A percentile compares a stretch with the other conserved stretches of the same genome.
Conservation (phyloP, 2,888 invertebrate genomes). For the Drosophila meridiana region DNA sequence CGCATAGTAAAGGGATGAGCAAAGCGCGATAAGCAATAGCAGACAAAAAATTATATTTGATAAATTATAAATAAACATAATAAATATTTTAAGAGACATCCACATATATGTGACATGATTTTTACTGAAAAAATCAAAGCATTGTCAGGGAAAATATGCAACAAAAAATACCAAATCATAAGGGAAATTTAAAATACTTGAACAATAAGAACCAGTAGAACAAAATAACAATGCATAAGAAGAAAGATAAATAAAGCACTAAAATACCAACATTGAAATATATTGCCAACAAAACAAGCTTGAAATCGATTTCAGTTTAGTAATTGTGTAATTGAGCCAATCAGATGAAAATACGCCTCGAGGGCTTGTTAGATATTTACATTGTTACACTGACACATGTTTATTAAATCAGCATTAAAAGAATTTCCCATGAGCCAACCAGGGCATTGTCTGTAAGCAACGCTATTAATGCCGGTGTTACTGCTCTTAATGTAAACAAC, state of each 20-base stretch:
- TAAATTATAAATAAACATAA: not conserved
- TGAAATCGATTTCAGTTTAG: not conserved
- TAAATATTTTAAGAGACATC: not conserved
- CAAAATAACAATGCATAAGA: not conserved
- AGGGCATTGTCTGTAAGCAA: not conserved
- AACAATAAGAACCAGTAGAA: not conserved
- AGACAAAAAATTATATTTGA: not conserved
- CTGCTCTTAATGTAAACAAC: not conserved
- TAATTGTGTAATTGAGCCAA: slow-evolving; percentile 3
- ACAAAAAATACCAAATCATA: not conserved
- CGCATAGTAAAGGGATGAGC: too few species aligned
- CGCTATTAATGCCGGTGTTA: not conserved
- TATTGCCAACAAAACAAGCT: not conserved
- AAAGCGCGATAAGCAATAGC: not conserved
- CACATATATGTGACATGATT: too few species aligned
- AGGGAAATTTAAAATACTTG: not conserved
- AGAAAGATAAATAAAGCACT: not conserved
- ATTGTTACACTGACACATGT: not conserved
- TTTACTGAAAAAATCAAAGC: not conserved
- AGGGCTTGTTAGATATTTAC: not conserved
- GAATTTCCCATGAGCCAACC: slow-evolving; percentile 5
- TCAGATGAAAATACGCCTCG: not conserved
- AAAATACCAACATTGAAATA: not conserved
- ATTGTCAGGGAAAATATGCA: not conserved
- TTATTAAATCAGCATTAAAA: slow-evolving; percentile 5